Evolutionary conservation across 1,140 invertebrate genomes (phyloP), one percentile per base, ranked within the genome.

Genomic region (Hyles vespertilio): DNA sequence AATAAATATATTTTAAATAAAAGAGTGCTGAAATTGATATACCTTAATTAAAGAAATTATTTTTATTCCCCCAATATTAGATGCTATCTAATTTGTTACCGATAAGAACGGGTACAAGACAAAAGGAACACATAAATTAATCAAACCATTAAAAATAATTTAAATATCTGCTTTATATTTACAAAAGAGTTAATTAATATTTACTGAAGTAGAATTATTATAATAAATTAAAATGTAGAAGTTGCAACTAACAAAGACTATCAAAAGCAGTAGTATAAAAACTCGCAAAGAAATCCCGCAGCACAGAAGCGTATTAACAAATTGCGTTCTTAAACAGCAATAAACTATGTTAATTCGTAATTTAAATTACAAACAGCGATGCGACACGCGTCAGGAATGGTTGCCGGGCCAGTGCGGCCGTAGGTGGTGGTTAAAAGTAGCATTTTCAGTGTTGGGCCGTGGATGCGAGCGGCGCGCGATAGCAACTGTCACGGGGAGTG

Each of bases 271-370:
- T 33, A 3, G 4, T 7, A 8, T 32, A 32, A 10, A n/a, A 51
- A 33, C 32, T 32, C 48, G 48, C 22, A 51, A 51, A 34, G 32
- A 10, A 10, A n/a, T 33, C 32, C 50, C 10, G 48, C 44, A 46
- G n/a, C 22, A 32, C 11, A 22, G 22, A 2, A 22, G 22, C n/a
- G n/a, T n/a, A 22, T 11, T 68, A 77, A 81, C 74, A 78, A 78
- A 81, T 80, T 79, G 79, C 70, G 73, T 81, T 78, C 77, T 83
- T 75, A 84, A 84, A 73, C 77, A 73, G 73, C 74, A 77, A 74
- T 82, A 81, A 78, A 78, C 78, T 84, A 82, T 82, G 76, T 72
- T 74, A 77, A 81, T 84, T 67, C 62, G 66, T 73, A 81, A 80
- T 77, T 84, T 81, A 80, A 81, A 81, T 81, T 77, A 81, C 79